phyloP scores from a whole-genome alignment of 2,113 vertebrate genomes.

The Hepsetus odoe region DNA sequence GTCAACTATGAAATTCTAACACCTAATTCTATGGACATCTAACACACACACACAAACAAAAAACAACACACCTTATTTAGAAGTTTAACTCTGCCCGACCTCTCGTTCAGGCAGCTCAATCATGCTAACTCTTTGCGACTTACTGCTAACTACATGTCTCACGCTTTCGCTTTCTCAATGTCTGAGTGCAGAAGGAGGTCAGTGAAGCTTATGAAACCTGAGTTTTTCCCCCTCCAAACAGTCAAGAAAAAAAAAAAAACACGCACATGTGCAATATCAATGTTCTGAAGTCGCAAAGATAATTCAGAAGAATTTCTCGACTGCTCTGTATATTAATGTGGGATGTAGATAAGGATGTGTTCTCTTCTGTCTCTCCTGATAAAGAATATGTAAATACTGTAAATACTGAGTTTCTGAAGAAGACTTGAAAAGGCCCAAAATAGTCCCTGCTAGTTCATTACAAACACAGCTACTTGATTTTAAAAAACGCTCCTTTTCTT shows the following conservation, averaged over 20 bases:
- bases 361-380: constrained; percentile 36
- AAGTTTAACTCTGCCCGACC: constrained; percentile 28
- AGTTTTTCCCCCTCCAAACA: constrained; percentile 40
- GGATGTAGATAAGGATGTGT: constrained; percentile 31
- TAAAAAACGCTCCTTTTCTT: constrained; percentile 13
- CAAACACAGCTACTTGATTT: constrained; percentile 47
- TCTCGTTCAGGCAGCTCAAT: constrained; percentile 28
- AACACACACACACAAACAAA: constrained; percentile 17
- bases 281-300: constrained; percentile 16
- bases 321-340: constrained; percentile 30
- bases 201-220: constrained; percentile 50
- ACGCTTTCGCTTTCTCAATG: neutral
- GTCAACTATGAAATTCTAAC: neutral
- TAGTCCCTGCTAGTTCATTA: constrained; percentile 36
- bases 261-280: constrained; percentile 35
- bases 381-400: constrained; percentile 21
- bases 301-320: constrained; percentile 5
- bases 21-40: constrained; percentile 29
- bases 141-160: neutral
- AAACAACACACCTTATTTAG: constrained; percentile 4
- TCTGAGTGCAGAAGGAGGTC: constrained; percentile 38
- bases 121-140: neutral
- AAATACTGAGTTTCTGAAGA: constrained; percentile 23
- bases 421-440: constrained; percentile 6
- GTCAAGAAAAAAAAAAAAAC: constrained; percentile 24